Evolutionary conservation across 2,113 vertebrate species (phyloP), one percentile per base, ranked within the genome.

Genomic region (Dasypus novemcinctus): DNA sequence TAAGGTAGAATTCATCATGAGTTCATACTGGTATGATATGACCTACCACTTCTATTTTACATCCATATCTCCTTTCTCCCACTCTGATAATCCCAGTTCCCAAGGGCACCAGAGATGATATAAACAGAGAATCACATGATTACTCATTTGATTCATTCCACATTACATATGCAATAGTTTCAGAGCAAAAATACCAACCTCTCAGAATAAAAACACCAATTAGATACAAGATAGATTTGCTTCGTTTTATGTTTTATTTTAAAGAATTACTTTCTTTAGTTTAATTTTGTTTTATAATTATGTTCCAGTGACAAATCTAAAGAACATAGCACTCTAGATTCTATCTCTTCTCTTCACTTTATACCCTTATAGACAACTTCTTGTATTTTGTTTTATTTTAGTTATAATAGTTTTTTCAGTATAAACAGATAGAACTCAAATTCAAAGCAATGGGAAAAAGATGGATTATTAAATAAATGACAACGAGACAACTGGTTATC

Each of bases 241-340:
- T 92, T 75, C 71, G n/a, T 59, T 88, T 84, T 59, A 80, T 59
- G 79, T 95, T 84, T n/a, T 14, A 74, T 63, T 92, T 91, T 94
- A 74, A 75, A 25, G 18, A 33, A 72, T 81, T 69, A 46, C 10
- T 36, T 92, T 79, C 12, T 54, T 52, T 79, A 68, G 17, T n/a
- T 15, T 20, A n/a, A 54, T 69, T 57, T 38, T 61, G 10, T 54
- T 80, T 95, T 75, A 49, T 41, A 79, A 91, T 84, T 82, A 66
- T 29, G 27, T 87, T 63, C 59, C 31, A 91, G 66, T 31, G n/a
- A 88, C 33, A 95, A 79, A 69, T 54, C 10, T 61, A 59, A 87
- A 91, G 31, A 68, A 80, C 57, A 80, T 78, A 57, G 57, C 54
- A 83, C 63, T 61, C 23, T n/a, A 81, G 52, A 25, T 82, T 83